Conservation (phyloP, 1,140 invertebrate genomes). For the Ceratosolen fusciceps region DNA sequence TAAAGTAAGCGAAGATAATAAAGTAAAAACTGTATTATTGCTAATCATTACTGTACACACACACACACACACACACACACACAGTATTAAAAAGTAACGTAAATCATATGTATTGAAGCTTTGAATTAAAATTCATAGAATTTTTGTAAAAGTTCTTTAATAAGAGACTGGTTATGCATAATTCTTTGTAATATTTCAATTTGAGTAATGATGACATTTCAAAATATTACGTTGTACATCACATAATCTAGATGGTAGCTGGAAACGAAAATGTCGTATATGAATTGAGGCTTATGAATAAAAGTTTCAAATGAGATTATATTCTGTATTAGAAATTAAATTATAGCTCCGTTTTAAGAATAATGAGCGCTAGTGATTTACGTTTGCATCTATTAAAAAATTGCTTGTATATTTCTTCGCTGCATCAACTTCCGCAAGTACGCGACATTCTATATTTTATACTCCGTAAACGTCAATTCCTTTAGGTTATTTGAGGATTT, state of each 20-base stretch:
- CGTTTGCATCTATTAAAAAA: constrained; percentile 25
- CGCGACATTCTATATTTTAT: constrained; percentile 3
- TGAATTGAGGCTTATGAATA: background rate
- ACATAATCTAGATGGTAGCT: background rate
- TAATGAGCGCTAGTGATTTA: constrained; percentile 13
- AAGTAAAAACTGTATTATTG: no score
- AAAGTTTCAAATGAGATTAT: background rate
- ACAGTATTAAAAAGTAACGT: no score
- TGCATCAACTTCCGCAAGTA: background rate
- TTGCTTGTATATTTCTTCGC: background rate
- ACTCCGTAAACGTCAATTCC: background rate
- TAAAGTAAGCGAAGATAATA: no score
- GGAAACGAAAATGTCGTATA: background rate
- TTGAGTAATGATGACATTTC: background rate
- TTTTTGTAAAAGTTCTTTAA: no score
- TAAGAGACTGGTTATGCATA: no score
- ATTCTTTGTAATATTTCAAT: background rate
- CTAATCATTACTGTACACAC: no score
- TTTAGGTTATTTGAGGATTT: background rate
- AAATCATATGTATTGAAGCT: no score
- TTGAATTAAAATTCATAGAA: no score
- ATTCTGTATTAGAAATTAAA: background rate
- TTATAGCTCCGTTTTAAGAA: constrained; percentile 12
- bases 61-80: no score
- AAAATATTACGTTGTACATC: background rate